These are phyloP conservation scores for Boleophthalmus pectinirostris DNA, from an alignment of 2,113 vertebrate species.

Conservation along the genomic window DNA sequence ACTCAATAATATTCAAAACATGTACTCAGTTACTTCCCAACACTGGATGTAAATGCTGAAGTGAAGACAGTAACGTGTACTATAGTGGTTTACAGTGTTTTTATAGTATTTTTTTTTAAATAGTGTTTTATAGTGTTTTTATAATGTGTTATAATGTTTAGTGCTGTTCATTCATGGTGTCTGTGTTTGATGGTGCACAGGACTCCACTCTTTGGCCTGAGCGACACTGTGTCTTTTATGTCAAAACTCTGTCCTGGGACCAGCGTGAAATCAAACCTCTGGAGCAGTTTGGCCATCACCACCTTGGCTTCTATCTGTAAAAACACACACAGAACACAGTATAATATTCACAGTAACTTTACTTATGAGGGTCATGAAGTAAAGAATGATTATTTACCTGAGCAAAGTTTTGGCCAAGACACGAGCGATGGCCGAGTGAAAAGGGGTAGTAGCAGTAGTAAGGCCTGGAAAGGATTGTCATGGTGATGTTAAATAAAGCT, in stretches of 20 bases:
- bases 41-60: too few relatives aligned
- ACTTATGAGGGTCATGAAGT: background rate
- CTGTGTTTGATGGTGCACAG: slow-evolving; percentile 81
- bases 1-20: too few relatives aligned
- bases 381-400: slow-evolving; percentile 76
- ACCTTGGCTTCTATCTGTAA: slow-evolving; percentile 91
- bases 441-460: slow-evolving; percentile 87
- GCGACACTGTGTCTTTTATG: slow-evolving; percentile 77
- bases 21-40: too few relatives aligned
- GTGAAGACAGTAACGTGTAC: too few relatives aligned
- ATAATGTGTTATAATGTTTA: background rate
- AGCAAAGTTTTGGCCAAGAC: slow-evolving; percentile 87
- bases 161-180: background rate
- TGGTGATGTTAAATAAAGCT: background rate
- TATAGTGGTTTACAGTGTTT: too few relatives aligned
- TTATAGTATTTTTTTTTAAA: too few relatives aligned
- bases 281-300: slow-evolving; percentile 90
- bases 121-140: too few relatives aligned
- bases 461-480: slow-evolving; percentile 64
- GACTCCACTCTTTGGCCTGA: slow-evolving; percentile 83
- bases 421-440: slow-evolving; percentile 86
- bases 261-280: slow-evolving; percentile 87
- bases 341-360: background rate
- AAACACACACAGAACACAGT: background rate
- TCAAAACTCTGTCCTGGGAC: slow-evolving; percentile 82